Evolutionary conservation across 2,888 invertebrate species (phyloP).

Genomic region (Metopia argyrocephala): DNA sequence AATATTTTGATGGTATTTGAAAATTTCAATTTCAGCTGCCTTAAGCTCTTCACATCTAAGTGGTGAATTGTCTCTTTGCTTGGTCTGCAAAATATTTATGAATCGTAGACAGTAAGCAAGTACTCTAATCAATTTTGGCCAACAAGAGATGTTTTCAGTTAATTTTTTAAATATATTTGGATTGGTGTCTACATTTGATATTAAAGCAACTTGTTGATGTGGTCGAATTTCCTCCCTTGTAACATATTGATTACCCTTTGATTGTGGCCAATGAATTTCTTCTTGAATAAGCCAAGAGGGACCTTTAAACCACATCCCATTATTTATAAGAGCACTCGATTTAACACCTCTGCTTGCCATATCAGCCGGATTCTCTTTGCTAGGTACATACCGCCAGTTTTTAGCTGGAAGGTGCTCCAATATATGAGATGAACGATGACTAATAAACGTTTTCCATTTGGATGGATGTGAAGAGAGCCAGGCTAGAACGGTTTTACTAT

Average conservation of each 20-base stretch:
- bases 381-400: slow-evolving; percentile 6
- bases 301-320: slow-evolving; percentile 15
- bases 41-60: not conserved
- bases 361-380: slow-evolving; percentile 1
- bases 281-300: not conserved
- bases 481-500: slow-evolving; percentile 5
- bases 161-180: not conserved
- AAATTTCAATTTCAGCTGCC: not conserved
- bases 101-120: slow-evolving; percentile 1
- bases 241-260: not conserved
- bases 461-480: slow-evolving; percentile 2
- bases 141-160: not conserved
- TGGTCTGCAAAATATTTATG: not conserved
- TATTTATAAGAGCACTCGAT: not conserved
- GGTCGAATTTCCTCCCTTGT: not conserved
- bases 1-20: not conserved
- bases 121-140: slow-evolving; percentile 9
- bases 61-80: not conserved
- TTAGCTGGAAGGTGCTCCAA: not conserved
- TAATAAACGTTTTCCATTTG: slow-evolving; percentile 24
- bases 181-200: not conserved
- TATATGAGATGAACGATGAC: not conserved
- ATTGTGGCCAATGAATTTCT: not conserved
- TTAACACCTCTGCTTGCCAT: slow-evolving; percentile 1
- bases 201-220: not conserved